phyloP scores from a whole-genome alignment of 2,888 invertebrate genomes.

The Euphydryas editha region DNA sequence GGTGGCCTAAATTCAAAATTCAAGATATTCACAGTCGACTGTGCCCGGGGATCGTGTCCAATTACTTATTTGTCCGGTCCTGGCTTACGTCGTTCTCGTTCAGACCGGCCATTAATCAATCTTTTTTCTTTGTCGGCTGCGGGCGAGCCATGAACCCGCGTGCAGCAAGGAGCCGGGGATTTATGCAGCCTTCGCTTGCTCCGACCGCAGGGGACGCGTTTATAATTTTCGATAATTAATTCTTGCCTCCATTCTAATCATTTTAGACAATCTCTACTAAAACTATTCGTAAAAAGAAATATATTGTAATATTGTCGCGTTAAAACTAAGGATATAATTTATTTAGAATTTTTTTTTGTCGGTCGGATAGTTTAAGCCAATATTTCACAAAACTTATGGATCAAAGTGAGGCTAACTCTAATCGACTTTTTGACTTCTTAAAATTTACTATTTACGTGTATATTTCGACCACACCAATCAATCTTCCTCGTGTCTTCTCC shows the following conservation, averaged over 20 bases:
- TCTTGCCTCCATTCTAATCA: slow-evolving; percentile 23
- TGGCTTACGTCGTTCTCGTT: slow-evolving; percentile 48
- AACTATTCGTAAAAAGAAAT: not conserved
- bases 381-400: no score
- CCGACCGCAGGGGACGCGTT: slow-evolving; percentile 35
- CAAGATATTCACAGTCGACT: slow-evolving; percentile 41
- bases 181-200: slow-evolving; percentile 41
- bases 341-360: no score
- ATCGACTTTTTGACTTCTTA: no score
- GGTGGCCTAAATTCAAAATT: slow-evolving; percentile 33
- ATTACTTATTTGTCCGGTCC: slow-evolving; percentile 45
- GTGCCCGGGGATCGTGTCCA: slow-evolving; percentile 45
- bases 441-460: no score
- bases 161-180: slow-evolving; percentile 44
- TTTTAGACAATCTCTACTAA: not conserved
- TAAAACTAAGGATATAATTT: no score
- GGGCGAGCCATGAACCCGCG: slow-evolving; percentile 34
- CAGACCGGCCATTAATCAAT: slow-evolving; percentile 47
- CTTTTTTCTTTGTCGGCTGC: slow-evolving; percentile 43
- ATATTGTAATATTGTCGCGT: no score
- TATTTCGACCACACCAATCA: no score
- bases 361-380: no score
- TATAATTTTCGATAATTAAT: slow-evolving; percentile 39
- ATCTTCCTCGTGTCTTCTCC: no score
- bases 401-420: no score